Base-by-base conservation (phyloP, 2,797 vertebrate genomes). In the Eremophila alpestris region DNA sequence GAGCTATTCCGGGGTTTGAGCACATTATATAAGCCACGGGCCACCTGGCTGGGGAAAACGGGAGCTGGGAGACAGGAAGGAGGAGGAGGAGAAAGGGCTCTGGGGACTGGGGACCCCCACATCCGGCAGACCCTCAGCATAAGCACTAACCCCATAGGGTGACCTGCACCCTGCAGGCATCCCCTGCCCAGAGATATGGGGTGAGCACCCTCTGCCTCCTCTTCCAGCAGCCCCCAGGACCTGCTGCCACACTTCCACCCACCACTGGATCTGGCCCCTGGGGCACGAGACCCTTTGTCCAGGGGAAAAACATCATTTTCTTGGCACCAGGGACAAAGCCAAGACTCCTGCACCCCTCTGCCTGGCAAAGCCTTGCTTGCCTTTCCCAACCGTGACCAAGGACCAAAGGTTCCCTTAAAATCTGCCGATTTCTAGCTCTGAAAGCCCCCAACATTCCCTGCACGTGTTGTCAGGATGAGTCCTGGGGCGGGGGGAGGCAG, bases 11-110 rank as follows among this genome's bases (percentile, higher is more conserved):
- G 34, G 86, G 87, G 73, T 70, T 93, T 91, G 91, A 94, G 94
- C 88, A 71, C 88, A 83, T 97, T 96, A 97, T 94, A 89, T 96
- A 97, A 97, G 90, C 91, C 68, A 80, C 4, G 10, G 84, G 94
- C 94, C 95, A 97, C 91, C 95, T 96, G 95, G 93, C 91, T 6
- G 2, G 63, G 86, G 82, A 87, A 94, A 92, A 84, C n/a, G 49
- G 63, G 48, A 88, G 60, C 70, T 56, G 67, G 55, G 52, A 87
- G 69, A 90, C 16, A 32, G 52, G 67, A 21, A 65, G 81, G 38
- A 86, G 51, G 54, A 94, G 62, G 40, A 91, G 69, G 32, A 81
- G 63, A 49, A 91, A 92, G 29, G 18, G 76, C 23, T 88, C 46
- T 78, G 32, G 70, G 75, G 63, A 56, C 46, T 78, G 32, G 70